phyloP scores from a whole-genome alignment of 2,113 vertebrate species.

The Pyrgilauda ruficollis region DNA sequence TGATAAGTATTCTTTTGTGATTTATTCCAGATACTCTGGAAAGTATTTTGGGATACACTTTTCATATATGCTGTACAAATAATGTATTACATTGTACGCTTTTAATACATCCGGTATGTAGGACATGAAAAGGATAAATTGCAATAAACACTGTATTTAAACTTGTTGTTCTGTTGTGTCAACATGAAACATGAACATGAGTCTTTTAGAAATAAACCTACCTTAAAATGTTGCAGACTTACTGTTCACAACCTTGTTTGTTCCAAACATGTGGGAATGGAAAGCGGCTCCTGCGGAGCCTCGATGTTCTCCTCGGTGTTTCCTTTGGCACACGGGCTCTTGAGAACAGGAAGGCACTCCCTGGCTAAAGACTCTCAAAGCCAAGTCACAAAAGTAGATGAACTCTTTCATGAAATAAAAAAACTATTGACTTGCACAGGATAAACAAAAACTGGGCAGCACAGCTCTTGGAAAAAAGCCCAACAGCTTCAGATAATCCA shows the following conservation, averaged over 20 bases:
- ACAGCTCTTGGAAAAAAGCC: not conserved
- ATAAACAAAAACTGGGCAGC: conserved; percentile 60
- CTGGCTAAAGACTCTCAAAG: conserved; percentile 67
- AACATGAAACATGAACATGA: not conserved
- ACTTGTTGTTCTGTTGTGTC: not conserved
- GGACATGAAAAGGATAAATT: not conserved
- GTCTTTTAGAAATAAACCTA: not conserved
- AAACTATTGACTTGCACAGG: conserved; percentile 28
- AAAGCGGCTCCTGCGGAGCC: conserved; percentile 55
- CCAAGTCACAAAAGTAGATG: conserved; percentile 65
- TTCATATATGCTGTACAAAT: conserved; percentile 25
- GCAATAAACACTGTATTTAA: conserved; percentile 41
- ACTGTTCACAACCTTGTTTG: not conserved
- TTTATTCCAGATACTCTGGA: conserved; percentile 20
- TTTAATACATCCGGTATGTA: conserved; percentile 30
- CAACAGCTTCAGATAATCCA: not conserved
- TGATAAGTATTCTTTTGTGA: conserved; percentile 16
- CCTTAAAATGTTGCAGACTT: not conserved
- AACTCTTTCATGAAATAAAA: conserved; percentile 36
- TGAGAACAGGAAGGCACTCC: conserved; percentile 76
- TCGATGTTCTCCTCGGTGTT: conserved; percentile 65
- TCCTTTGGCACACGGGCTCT: conserved; percentile 69
- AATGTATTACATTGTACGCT: conserved; percentile 9
- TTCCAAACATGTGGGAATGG: not conserved
- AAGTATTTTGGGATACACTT: conserved; percentile 56